These are phyloP conservation scores for Anthophora plumipes DNA, from an alignment of 2,888 invertebrate species.

Conservation along the genomic window DNA sequence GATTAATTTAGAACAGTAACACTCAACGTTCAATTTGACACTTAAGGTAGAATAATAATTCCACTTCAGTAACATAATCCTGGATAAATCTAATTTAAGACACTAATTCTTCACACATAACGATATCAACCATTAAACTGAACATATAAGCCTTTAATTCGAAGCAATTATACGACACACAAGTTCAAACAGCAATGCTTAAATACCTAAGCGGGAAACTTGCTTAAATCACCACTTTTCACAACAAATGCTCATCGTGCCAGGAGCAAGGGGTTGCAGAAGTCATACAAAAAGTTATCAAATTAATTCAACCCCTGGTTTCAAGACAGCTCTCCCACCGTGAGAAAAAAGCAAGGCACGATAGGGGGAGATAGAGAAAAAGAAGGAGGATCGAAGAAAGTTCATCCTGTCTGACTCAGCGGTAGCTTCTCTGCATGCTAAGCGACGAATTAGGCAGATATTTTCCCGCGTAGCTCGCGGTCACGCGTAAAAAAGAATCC, in stretches of 20 bases:
- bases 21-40: no score
- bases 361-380: not conserved
- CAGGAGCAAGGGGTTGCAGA: not conserved
- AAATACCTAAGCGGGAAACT: no score
- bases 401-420: conserved; percentile 32
- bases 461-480: conserved; percentile 37
- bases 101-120: no score
- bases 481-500: conserved; percentile 56
- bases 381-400: conserved; percentile 16
- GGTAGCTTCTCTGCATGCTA: conserved; percentile 61
- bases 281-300: conserved; percentile 13
- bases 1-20: no score
- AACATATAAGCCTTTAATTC: no score
- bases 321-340: no score
- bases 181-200: no score
- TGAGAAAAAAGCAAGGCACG: not conserved
- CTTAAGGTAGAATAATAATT: no score
- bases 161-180: no score
- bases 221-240: not conserved
- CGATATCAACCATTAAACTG: no score
- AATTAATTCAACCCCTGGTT: conserved; percentile 20
- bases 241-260: not conserved
- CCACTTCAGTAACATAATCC: no score
- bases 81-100: no score
- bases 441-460: conserved; percentile 69